Conservation (phyloP, 92 coral and sea anemone species). For the Siderastrea siderea region DNA sequence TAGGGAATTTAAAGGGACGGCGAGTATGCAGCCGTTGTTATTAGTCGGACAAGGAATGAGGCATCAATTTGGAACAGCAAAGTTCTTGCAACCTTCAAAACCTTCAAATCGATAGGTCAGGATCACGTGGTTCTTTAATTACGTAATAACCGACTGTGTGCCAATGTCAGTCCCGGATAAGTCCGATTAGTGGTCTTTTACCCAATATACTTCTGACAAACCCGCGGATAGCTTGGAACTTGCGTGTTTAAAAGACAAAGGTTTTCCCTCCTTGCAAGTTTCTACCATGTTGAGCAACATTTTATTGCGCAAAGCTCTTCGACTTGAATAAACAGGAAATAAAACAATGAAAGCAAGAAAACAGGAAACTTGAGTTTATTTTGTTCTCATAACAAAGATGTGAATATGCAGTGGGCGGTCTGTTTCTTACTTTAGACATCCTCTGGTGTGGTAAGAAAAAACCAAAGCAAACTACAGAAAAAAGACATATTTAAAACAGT, state of each 20-base stretch:
- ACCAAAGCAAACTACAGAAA: neutral
- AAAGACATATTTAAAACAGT: neutral
- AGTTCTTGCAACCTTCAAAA: too few species aligned
- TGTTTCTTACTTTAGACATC: slow-evolving; percentile 7
- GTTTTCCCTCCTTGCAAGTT: neutral
- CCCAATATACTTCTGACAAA: neutral
- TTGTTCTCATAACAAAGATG: slow-evolving; percentile 23
- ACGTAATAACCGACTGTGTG: neutral
- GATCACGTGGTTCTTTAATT: neutral
- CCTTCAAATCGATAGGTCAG: too few species aligned
- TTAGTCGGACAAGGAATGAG: too few species aligned
- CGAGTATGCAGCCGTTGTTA: too few species aligned
- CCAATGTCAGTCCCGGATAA: neutral
- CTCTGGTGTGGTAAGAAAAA: neutral
- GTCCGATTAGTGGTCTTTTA: neutral
- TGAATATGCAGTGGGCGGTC: slow-evolving; percentile 18
- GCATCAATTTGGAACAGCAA: too few species aligned
- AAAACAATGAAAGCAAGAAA: slow-evolving; percentile 25
- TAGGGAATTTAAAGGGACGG: too few species aligned
- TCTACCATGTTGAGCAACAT: slow-evolving; percentile 4
- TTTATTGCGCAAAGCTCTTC: neutral
- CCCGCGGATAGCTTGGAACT: neutral
- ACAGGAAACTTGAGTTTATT: slow-evolving; percentile 41
- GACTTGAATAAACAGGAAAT: slow-evolving; percentile 38
- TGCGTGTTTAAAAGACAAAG: neutral